phyloP scores from a whole-genome alignment of 2,888 invertebrate genomes.

The Phyto melanocephala region DNA sequence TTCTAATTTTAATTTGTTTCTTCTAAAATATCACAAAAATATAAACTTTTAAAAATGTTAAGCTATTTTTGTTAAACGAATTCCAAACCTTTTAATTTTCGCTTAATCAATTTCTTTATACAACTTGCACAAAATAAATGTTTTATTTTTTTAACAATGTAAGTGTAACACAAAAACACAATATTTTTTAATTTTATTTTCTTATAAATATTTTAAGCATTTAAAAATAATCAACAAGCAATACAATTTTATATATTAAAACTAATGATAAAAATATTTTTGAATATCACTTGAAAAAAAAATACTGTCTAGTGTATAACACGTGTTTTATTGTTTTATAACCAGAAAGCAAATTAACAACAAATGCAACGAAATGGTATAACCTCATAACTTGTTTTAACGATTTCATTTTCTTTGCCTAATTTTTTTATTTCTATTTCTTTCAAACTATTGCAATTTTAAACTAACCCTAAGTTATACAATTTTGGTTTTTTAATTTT shows the following conservation, averaged over 20 bases:
- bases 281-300: background rate
- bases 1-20: no score
- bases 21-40: no score
- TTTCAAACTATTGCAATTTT: background rate
- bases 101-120: slow-evolving; percentile 16
- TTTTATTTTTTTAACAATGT: background rate
- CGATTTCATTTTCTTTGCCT: background rate
- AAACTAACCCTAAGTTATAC: slow-evolving; percentile 12
- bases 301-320: background rate
- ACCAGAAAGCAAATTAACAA: slow-evolving; percentile 19
- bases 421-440: background rate
- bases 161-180: background rate
- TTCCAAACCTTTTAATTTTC: background rate
- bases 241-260: slow-evolving; percentile 29
- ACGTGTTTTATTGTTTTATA: slow-evolving; percentile 62
- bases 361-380: background rate
- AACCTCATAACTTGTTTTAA: background rate
- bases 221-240: slow-evolving; percentile 1
- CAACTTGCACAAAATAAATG: slow-evolving; percentile 30
- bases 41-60: no score
- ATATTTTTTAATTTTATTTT: background rate
- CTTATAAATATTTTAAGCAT: slow-evolving; percentile 10
- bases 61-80: background rate
- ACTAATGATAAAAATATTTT: background rate
- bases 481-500: background rate